Percentiles rank a stretch among this genome's conserved stretches.
Conservation (phyloP, 2,797 vertebrate genomes). For the Aulostomus chinensis region DNA sequence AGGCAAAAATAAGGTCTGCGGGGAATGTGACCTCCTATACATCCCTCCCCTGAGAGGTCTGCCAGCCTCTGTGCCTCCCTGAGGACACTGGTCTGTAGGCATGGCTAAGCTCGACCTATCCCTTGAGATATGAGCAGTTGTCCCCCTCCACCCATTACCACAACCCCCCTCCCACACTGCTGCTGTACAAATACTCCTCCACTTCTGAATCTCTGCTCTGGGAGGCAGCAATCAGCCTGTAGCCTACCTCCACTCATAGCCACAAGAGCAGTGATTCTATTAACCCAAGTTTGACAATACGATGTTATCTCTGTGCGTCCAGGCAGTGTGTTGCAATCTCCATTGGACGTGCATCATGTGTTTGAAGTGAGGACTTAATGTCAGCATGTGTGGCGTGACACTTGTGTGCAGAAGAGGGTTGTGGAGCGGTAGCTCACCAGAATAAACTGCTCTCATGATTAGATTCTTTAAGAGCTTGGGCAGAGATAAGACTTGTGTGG, state of each 20-base stretch:
- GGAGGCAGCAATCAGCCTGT: constrained; percentile 39
- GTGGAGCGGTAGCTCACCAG: constrained; percentile 50
- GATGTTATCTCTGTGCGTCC: constrained; percentile 25
- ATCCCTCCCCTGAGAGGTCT: constrained; percentile 33
- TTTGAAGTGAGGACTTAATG: constrained; percentile 42
- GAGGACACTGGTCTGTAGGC: constrained; percentile 45
- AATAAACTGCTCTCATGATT: constrained; percentile 62
- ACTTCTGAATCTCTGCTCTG: constrained; percentile 24
- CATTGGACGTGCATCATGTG: constrained; percentile 16
- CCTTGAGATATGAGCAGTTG: constrained; percentile 32
- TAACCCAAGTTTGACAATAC: constrained; percentile 32
- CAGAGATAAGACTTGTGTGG: constrained; percentile 62
- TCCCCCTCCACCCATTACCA: too few species aligned
- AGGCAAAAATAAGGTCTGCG: constrained; percentile 39
- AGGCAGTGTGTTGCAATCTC: constrained; percentile 16
- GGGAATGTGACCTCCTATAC: constrained; percentile 41
- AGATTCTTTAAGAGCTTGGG: constrained; percentile 55
- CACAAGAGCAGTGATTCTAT: constrained; percentile 26
- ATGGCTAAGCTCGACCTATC: constrained; percentile 37
- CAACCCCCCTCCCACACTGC: too few species aligned
- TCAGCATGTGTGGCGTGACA: constrained; percentile 24
- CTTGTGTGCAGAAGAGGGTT: constrained; percentile 17
- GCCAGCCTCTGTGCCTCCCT: constrained; percentile 41
- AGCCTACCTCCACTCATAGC: constrained; percentile 37
- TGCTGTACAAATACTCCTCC: constrained; percentile 41